These are phyloP conservation scores for Stictocephala bisonia DNA, from an alignment of 2,888 invertebrate genomes.

Conservation along the genomic window DNA sequence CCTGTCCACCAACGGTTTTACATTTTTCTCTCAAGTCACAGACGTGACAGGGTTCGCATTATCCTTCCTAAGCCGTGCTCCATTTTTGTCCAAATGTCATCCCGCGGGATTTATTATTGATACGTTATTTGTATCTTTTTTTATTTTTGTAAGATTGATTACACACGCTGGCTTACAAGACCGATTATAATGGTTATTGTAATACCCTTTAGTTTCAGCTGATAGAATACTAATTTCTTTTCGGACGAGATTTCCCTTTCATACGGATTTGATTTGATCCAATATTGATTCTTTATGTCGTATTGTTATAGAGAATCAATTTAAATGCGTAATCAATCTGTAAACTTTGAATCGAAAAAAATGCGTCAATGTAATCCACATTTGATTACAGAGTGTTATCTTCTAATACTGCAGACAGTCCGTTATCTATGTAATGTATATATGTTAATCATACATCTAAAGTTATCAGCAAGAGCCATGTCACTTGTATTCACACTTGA, in stretches of 20 bases:
- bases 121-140: neutral
- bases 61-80: neutral
- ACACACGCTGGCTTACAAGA: neutral
- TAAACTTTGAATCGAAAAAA: too few relatives aligned
- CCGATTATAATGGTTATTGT: neutral
- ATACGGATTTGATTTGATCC: too few relatives aligned
- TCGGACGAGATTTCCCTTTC: neutral
- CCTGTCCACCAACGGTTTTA: slow-evolving; percentile 12
- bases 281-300: too few relatives aligned
- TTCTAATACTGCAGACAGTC: too few relatives aligned
- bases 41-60: neutral
- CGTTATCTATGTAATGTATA: too few relatives aligned
- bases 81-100: neutral
- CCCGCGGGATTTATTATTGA: neutral
- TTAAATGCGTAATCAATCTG: too few relatives aligned
- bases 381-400: too few relatives aligned
- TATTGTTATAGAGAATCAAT: too few relatives aligned
- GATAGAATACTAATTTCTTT: neutral
- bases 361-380: too few relatives aligned
- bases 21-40: slow-evolving; percentile 11
- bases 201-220: neutral
- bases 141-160: neutral
- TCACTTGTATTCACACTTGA: too few relatives aligned
- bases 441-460: too few relatives aligned
- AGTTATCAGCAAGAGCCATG: too few relatives aligned